phyloP scores from a whole-genome alignment of 2,113 vertebrate genomes.

The Cololabis saira region DNA sequence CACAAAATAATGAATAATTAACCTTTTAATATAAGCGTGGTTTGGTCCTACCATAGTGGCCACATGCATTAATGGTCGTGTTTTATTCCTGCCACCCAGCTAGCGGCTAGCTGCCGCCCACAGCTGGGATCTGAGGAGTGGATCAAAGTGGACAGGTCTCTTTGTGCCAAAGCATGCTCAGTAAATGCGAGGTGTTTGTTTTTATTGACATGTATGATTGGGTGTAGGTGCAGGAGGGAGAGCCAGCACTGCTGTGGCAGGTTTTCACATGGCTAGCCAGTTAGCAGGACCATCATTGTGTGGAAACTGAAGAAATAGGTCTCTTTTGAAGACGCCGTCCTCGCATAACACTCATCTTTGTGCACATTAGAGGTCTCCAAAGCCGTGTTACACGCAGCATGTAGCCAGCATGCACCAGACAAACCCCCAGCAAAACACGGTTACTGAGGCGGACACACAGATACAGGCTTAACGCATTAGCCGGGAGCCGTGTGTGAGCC shows the following conservation, averaged over 20 bases:
- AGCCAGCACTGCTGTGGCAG: not conserved
- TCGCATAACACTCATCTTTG: not conserved
- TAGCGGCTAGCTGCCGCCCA: constrained; percentile 54
- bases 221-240: not conserved
- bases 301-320: not conserved
- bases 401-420: constrained; percentile 26
- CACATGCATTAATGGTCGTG: too few relatives aligned
- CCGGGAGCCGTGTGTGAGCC: constrained; percentile 35
- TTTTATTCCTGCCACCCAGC: constrained; percentile 2
- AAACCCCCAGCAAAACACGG: constrained; percentile 20
- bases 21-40: too few relatives aligned
- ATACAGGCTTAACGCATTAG: constrained; percentile 58
- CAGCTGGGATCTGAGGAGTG: constrained; percentile 21
- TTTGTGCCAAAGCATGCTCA: not conserved
- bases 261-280: constrained; percentile 53
- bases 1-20: too few relatives aligned
- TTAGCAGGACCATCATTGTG: constrained; percentile 37
- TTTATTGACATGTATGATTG: accelerated
- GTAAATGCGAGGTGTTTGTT: accelerated
- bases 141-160: not conserved
- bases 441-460: constrained; percentile 46
- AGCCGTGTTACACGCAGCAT: not conserved
- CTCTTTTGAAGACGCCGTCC: not conserved
- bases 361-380: too few relatives aligned
- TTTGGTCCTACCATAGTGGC: too few relatives aligned